phyloP scores from a whole-genome alignment of 2,888 invertebrate genomes.

The Ophion ellenae region DNA sequence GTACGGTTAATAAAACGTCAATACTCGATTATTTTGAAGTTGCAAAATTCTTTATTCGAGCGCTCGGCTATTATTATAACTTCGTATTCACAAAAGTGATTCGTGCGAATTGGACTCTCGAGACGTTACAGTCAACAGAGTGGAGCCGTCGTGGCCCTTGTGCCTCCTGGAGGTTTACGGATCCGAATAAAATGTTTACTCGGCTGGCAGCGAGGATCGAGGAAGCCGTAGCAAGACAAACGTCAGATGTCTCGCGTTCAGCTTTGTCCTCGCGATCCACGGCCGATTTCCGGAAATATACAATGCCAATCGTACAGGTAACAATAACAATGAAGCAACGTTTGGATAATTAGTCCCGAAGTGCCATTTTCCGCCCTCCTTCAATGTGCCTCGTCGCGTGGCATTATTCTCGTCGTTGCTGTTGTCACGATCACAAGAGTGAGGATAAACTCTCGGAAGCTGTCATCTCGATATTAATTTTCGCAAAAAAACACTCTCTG shows the following conservation, averaged over 20 bases:
- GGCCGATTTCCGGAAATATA: background rate
- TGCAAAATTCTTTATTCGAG: background rate
- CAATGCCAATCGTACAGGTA: background rate
- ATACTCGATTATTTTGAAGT: background rate
- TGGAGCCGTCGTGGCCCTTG: background rate
- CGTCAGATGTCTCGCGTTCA: background rate
- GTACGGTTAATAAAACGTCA: too few species aligned
- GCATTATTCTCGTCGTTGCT: constrained; percentile 12
- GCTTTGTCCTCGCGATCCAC: background rate
- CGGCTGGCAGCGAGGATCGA: too few species aligned
- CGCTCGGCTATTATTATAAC: background rate
- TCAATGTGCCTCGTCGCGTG: constrained; percentile 26
- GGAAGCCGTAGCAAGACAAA: too few species aligned
- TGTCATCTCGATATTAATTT: constrained; percentile 39
- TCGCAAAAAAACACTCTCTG: background rate
- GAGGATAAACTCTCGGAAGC: constrained; percentile 22
- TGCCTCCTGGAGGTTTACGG: background rate
- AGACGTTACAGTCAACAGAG: background rate
- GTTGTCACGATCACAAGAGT: background rate
- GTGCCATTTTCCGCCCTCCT: constrained; percentile 36
- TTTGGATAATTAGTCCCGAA: constrained; percentile 46
- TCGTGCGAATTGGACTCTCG: background rate
- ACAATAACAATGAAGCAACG: background rate
- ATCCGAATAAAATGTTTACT: too few species aligned
- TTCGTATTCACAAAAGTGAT: background rate